Base-by-base conservation (phyloP, 1,140 invertebrate genomes). In the Catajapyx aquilonaris region DNA sequence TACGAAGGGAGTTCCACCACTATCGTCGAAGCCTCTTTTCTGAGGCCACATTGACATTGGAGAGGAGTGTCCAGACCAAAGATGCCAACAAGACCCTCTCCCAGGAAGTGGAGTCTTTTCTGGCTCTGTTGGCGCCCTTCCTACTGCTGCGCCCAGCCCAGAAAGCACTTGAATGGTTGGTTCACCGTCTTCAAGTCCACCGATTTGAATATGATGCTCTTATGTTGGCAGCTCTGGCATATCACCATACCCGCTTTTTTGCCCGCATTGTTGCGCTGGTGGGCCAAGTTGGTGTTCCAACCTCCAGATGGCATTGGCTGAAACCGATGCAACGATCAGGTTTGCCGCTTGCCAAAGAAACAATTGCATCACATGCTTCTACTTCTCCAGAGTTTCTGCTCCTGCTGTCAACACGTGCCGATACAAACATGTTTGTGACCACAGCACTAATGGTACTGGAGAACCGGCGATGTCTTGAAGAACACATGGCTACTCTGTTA, bases 101-200 rank as follows among this genome's bases (percentile, higher is more conserved):
- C 60, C 53, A 62, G 28, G 63, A 61, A 7, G 79, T 96, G n/a
- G 64, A 69, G 34, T 71, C 74, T 40, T 94, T 93, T 60, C 53
- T 94, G 0, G 53, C 76, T 23, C 57, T 76, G 23, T 44, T 91
- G 7, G 84, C 86, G 1, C 88, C 88, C 4, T 93, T 88, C 54
- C 76, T 94, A 47, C 54, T 86, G 22, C 53, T 88, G 0, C 76
- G 75, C 50, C 69, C 78, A 10, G 67, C 85, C 7, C 81, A 91
- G 39, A 83, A 91, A 65, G 73, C 81, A 16, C 54, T 95, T 18
- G 91, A 95, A 66, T 95, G 88, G 90, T 61, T 96, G 2, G 70
- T 94, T 33, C 68, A 79, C 42, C 63, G 87, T 48, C 94, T 78
- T 54, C 70, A 76, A 33, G 77, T 95, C 41, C 81, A 95, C 48